Evolutionary conservation across 2,888 invertebrate species (phyloP).

Genomic region (Amaurobius ferox): DNA sequence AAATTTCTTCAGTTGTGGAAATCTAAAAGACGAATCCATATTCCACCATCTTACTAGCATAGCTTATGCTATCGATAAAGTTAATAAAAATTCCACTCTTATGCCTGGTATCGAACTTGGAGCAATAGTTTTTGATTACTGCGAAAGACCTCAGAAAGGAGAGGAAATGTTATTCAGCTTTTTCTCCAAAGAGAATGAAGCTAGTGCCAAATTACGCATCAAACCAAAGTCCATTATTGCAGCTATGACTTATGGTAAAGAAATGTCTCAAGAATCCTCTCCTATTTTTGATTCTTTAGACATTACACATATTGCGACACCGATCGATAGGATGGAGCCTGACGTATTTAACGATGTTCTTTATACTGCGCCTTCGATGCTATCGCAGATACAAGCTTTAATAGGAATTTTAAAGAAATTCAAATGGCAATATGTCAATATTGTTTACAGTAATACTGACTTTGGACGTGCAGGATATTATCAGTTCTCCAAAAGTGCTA

Average conservation of each 20-base stretch:
- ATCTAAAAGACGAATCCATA: slow-evolving; percentile 75
- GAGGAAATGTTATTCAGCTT: slow-evolving; percentile 77
- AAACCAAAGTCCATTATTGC: slow-evolving; percentile 76
- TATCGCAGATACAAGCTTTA: slow-evolving; percentile 75
- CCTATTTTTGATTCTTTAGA: slow-evolving; percentile 76
- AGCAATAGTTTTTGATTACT: slow-evolving; percentile 78
- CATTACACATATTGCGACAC: slow-evolving; percentile 77
- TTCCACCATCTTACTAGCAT: slow-evolving; percentile 78
- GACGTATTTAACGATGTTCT: slow-evolving; percentile 75
- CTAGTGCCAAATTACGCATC: slow-evolving; percentile 23
- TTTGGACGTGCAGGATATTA: slow-evolving; percentile 76
- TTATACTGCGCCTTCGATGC: slow-evolving; percentile 76
- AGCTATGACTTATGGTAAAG: slow-evolving; percentile 76
- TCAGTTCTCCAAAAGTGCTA: slow-evolving; percentile 75
- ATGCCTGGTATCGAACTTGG: slow-evolving; percentile 72
- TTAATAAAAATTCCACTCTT: slow-evolving; percentile 76
- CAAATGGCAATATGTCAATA: slow-evolving; percentile 77
- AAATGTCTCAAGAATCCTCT: slow-evolving; percentile 76
- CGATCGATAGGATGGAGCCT: slow-evolving; percentile 75
- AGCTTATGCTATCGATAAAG: slow-evolving; percentile 78
- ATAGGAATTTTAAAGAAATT: slow-evolving; percentile 75
- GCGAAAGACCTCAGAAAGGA: slow-evolving; percentile 76
- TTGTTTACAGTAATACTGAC: slow-evolving; percentile 76
- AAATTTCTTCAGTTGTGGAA: slow-evolving; percentile 77
- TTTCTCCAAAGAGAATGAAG: slow-evolving; percentile 76